A percentile compares a stretch with the other conserved stretches of the same genome.
Conservation (phyloP, 2,113 vertebrate genomes). For the Tiliqua scincoides region DNA sequence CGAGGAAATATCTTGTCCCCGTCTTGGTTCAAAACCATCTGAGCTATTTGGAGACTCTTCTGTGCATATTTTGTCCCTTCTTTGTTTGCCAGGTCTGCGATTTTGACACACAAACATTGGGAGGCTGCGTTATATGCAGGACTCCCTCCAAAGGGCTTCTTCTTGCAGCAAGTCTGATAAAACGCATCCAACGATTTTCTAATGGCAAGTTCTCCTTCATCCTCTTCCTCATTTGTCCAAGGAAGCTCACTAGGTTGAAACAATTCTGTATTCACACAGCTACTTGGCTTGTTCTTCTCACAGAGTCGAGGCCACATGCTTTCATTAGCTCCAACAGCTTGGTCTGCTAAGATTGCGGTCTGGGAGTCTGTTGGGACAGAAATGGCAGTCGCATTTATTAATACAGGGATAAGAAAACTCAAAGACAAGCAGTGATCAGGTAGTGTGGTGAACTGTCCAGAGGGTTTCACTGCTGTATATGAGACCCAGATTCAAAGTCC, state of each 20-base stretch:
- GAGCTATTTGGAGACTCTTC: conserved; percentile 76
- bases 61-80: conserved; percentile 54
- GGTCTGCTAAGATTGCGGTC: conserved; percentile 10
- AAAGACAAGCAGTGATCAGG: neutral
- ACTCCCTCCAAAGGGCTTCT: conserved; percentile 32
- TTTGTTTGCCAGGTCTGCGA: conserved; percentile 59
- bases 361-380: conserved; percentile 67
- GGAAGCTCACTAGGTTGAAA: neutral
- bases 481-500: neutral
- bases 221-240: neutral
- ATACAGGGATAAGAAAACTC: neutral
- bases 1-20: conserved; percentile 70
- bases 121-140: conserved; percentile 37
- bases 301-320: conserved; percentile 31
- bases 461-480: neutral
- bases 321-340: neutral
- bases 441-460: neutral
- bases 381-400: conserved; percentile 36
- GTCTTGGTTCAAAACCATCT: conserved; percentile 73
- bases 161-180: conserved; percentile 64
- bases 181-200: conserved; percentile 73
- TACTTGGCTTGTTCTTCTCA: neutral
- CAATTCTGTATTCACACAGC: neutral
- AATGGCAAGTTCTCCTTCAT: conserved; percentile 33
- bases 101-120: conserved; percentile 65